Conservation (phyloP, 2,888 invertebrate genomes). For the Drosophila robusta region DNA sequence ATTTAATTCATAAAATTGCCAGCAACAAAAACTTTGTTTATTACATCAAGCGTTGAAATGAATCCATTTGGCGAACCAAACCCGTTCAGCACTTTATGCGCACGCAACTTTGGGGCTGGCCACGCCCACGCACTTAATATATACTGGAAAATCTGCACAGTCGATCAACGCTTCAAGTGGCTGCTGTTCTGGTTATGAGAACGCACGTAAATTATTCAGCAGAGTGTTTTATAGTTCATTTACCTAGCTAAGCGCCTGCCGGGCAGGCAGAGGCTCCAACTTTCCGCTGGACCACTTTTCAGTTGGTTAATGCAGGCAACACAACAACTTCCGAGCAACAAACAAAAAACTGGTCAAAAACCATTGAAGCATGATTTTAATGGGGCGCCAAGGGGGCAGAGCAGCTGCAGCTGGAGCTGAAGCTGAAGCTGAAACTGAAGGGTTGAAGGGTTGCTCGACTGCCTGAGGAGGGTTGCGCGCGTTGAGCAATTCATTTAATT, state of each 20-base stretch:
- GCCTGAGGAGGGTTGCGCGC: slow-evolving; percentile 24
- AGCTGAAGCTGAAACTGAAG: slow-evolving; percentile 3
- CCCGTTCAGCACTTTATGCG: not conserved
- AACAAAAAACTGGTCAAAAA: slow-evolving; percentile 71
- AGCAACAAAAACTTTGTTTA: too few relatives aligned
- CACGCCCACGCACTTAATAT: not conserved
- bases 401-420: not conserved
- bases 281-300: slow-evolving; percentile 47
- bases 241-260: slow-evolving; percentile 61
- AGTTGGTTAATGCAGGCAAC: slow-evolving; percentile 47
- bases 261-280: slow-evolving; percentile 20
- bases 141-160: slow-evolving; percentile 7
- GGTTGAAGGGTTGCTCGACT: slow-evolving; percentile 6
- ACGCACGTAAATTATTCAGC: slow-evolving; percentile 63
- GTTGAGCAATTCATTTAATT: slow-evolving; percentile 79
- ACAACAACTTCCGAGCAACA: slow-evolving; percentile 61
- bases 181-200: slow-evolving; percentile 38
- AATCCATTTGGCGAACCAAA: too few relatives aligned
- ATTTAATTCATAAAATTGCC: too few relatives aligned
- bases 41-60: too few relatives aligned
- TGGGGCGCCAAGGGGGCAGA: slow-evolving; percentile 45
- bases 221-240: slow-evolving; percentile 75
- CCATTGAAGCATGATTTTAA: slow-evolving; percentile 76
- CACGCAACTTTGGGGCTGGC: not conserved
- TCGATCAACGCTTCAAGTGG: slow-evolving; percentile 43